Evolutionary conservation across 2,888 invertebrate species (phyloP).

Genomic region (Yponomeuta sedellus): DNA sequence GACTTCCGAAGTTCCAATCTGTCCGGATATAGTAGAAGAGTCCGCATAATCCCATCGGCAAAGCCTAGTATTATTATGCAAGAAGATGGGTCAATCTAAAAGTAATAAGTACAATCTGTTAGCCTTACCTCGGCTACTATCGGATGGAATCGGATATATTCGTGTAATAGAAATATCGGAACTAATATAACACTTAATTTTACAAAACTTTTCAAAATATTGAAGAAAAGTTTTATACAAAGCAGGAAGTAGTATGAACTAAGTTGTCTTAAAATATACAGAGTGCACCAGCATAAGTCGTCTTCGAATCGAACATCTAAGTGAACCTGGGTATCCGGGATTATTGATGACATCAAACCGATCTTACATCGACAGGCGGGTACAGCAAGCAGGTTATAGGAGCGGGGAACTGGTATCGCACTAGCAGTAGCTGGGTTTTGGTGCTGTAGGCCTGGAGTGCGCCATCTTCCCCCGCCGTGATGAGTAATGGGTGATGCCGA

Average conservation of each 20-base stretch:
- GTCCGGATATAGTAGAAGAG: slow-evolving; percentile 53
- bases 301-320: no score
- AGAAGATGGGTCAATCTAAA: slow-evolving; percentile 78
- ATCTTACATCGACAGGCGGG: slow-evolving; percentile 80
- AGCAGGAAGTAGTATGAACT: background rate
- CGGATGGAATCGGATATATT: no score
- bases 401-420: slow-evolving; percentile 73
- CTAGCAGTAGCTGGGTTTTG: slow-evolving; percentile 72
- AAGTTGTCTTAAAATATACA: background rate
- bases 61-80: slow-evolving; percentile 82
- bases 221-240: no score
- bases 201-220: no score
- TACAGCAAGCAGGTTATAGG: slow-evolving; percentile 80
- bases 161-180: no score
- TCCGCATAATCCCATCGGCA: slow-evolving; percentile 82
- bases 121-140: no score
- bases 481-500: slow-evolving; percentile 81
- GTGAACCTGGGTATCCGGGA: background rate
- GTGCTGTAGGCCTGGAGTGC: slow-evolving; percentile 85
- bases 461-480: slow-evolving; percentile 85
- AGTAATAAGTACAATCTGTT: slow-evolving; percentile 5
- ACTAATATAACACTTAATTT: no score
- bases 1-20: slow-evolving; percentile 33
- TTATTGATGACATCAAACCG: background rate
- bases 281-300: no score